A percentile compares a stretch with the other conserved stretches of the same genome.
Conservation (phyloP, 2,797 vertebrate genomes). For the Tangara arthus region DNA sequence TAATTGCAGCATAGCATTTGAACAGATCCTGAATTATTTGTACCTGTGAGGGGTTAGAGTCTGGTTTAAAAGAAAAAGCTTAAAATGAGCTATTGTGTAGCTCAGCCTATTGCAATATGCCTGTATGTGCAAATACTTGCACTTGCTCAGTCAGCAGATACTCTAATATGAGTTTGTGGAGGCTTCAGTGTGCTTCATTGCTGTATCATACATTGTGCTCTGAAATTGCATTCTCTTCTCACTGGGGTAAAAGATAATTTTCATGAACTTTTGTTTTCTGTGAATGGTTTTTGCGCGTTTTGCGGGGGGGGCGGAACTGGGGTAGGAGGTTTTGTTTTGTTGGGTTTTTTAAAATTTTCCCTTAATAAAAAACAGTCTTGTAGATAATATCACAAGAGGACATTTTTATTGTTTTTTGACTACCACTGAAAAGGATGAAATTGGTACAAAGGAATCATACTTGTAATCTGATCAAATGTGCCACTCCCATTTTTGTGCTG, state of each 20-base stretch:
- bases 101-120: not conserved
- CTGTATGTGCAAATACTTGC: not conserved
- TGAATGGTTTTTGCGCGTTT: not conserved
- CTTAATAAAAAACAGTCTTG: not conserved
- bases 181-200: not conserved
- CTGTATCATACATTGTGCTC: not conserved
- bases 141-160: constrained; percentile 29
- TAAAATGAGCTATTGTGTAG: not conserved
- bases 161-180: not conserved
- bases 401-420: not conserved
- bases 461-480: not conserved
- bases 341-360: rapidly evolving
- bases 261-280: not conserved
- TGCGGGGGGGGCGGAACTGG: rapidly evolving
- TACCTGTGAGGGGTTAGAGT: not conserved
- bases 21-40: not conserved
- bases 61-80: not conserved
- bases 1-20: not conserved
- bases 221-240: not conserved
- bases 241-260: not conserved
- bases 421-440: not conserved
- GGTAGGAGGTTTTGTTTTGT: not conserved
- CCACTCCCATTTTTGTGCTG: constrained; percentile 51
- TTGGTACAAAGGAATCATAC: not conserved
- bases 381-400: not conserved